Evolutionary conservation across 1,140 invertebrate genomes (phyloP).

Genomic region (Pentalonia nigronervosa): DNA sequence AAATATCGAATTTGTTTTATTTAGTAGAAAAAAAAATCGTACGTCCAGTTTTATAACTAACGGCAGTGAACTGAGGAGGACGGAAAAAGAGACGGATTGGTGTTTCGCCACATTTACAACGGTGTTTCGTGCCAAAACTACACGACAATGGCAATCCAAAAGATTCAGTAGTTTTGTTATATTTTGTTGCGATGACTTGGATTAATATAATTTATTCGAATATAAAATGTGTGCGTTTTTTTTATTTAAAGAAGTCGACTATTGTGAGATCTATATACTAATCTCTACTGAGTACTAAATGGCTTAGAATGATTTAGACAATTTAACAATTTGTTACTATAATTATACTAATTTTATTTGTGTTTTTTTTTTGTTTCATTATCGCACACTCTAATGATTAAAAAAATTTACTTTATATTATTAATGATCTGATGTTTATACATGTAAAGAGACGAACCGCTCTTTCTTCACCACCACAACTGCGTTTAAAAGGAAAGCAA

Average conservation of each 20-base stretch:
- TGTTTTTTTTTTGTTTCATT: neutral
- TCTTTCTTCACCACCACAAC: neutral
- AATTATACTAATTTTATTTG: conserved; percentile 6
- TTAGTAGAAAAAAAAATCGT: neutral
- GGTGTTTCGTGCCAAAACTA: neutral
- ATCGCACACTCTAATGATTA: neutral
- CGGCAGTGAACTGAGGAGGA: neutral
- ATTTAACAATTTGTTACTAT: conserved; percentile 8
- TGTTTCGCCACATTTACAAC: conserved; percentile 27
- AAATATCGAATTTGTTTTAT: neutral
- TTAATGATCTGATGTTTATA: neutral
- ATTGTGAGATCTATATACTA: neutral
- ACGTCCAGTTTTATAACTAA: neutral
- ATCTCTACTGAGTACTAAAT: neutral
- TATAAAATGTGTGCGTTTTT: neutral
- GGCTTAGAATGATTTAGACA: conserved; percentile 7
- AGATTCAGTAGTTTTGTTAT: conserved; percentile 21
- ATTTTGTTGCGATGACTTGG: conserved; percentile 1
- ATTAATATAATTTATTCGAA: neutral
- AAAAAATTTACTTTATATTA: conserved; percentile 12
- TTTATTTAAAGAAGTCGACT: conserved; percentile 15
- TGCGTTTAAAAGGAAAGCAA: neutral
- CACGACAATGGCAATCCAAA: neutral
- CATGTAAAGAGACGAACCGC: neutral
- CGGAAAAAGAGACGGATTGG: neutral